Percentiles rank a stretch among this genome's conserved stretches.
Evolutionary conservation across 2,797 vertebrate genomes (phyloP).

Genomic region (Saxicola maurus): DNA sequence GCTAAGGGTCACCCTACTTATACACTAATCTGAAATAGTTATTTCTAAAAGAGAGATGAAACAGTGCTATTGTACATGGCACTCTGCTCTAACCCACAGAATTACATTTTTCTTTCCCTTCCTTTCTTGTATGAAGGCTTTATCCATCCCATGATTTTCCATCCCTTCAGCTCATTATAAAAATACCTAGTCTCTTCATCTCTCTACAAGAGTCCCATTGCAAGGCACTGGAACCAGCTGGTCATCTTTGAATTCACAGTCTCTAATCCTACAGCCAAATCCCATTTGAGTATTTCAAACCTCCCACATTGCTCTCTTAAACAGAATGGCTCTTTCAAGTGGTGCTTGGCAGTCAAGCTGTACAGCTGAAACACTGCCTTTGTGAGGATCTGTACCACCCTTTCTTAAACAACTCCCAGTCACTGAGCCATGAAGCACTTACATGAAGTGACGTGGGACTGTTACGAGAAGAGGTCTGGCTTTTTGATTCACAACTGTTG

Average conservation of each 20-base stretch:
- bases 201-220: background rate
- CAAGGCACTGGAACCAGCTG: background rate
- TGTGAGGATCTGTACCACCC: background rate
- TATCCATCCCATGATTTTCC: background rate
- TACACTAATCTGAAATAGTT: background rate
- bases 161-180: background rate
- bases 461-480: background rate
- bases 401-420: background rate
- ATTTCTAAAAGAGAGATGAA: background rate
- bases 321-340: constrained; percentile 33
- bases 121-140: background rate
- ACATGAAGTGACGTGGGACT: background rate
- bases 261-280: constrained; percentile 1
- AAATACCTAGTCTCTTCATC: background rate
- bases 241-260: background rate
- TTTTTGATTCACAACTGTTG: background rate
- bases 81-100: background rate
- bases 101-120: background rate
- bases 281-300: background rate
- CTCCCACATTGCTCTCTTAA: constrained; percentile 6
- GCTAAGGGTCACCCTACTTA: background rate
- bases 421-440: background rate
- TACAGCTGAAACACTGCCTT: background rate
- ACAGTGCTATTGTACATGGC: background rate
- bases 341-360: background rate